These are phyloP conservation scores for Dendrolimus houi DNA, from an alignment of 2,888 invertebrate species.

Conservation along the genomic window DNA sequence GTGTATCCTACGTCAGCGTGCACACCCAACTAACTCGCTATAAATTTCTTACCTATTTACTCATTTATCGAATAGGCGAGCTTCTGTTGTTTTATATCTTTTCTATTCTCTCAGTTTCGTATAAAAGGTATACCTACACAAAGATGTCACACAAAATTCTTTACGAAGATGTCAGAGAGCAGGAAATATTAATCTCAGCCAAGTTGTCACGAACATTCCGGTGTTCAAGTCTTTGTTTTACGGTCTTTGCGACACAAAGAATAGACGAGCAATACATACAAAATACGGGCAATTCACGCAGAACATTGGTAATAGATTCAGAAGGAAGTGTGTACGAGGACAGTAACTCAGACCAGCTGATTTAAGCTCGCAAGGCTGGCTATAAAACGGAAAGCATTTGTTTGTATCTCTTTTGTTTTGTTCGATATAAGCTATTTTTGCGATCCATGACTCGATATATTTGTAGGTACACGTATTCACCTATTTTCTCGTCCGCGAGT, in stretches of 20 bases:
- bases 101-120: background rate
- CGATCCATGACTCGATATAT: too few relatives aligned
- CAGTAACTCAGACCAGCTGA: slow-evolving; percentile 5
- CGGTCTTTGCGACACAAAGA: slow-evolving; percentile 13
- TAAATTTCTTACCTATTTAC: background rate
- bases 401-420: slow-evolving; percentile 32
- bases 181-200: slow-evolving; percentile 13
- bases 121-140: background rate
- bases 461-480: too few relatives aligned
- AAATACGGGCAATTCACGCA: slow-evolving; percentile 17
- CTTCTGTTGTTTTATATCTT: background rate
- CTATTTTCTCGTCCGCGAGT: too few relatives aligned
- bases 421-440: background rate
- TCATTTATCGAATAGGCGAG: background rate
- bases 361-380: slow-evolving; percentile 5
- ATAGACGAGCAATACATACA: slow-evolving; percentile 13
- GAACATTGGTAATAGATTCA: slow-evolving; percentile 22
- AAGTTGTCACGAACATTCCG: slow-evolving; percentile 12
- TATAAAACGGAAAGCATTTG: slow-evolving; percentile 32
- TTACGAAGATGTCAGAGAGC: slow-evolving; percentile 9
- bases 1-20: background rate
- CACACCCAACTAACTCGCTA: background rate
- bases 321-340: slow-evolving; percentile 15
- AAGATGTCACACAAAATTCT: slow-evolving; percentile 6
- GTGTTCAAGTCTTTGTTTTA: slow-evolving; percentile 10